A percentile compares a stretch with the other conserved stretches of the same genome.
phyloP scores from a whole-genome alignment of 1,140 invertebrate species.

The Sycophila sp. region DNA sequence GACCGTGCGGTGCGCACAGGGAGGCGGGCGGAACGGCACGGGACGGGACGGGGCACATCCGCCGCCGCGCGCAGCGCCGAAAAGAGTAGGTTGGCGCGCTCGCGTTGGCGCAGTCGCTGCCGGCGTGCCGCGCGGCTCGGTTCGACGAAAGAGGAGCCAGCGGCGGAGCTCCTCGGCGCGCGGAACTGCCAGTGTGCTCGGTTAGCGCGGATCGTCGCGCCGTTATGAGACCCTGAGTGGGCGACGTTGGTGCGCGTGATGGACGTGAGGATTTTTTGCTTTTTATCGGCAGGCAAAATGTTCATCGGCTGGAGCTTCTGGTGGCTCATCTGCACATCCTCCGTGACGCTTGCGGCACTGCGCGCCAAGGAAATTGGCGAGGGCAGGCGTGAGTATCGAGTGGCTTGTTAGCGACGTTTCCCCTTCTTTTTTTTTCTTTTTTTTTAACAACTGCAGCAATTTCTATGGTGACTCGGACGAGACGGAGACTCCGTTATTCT shows the following conservation, averaged over 20 bases:
- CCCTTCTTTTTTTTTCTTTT: neutral
- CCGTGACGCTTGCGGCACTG: slow-evolving; percentile 56
- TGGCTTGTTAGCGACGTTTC: too few relatives aligned
- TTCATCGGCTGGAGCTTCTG: slow-evolving; percentile 54
- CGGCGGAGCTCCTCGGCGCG: neutral
- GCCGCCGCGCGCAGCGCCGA: neutral
- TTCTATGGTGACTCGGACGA: too few relatives aligned
- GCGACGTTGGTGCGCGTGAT: too few relatives aligned
- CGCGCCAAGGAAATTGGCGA: slow-evolving; percentile 59
- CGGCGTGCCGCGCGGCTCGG: neutral
- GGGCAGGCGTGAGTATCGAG: slow-evolving; percentile 59
- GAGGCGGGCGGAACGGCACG: too few relatives aligned
- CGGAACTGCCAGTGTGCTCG: neutral
- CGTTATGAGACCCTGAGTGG: too few relatives aligned
- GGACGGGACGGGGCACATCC: too few relatives aligned
- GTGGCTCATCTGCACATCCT: slow-evolving; percentile 55
- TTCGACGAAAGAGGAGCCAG: neutral
- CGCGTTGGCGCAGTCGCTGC: neutral
- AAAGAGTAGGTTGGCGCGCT: too few relatives aligned
- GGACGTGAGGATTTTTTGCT: too few relatives aligned
- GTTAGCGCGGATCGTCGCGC: neutral
- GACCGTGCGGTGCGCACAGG: too few relatives aligned
- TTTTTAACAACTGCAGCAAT: too few relatives aligned
- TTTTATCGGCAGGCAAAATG: slow-evolving; percentile 46
- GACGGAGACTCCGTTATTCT: too few relatives aligned